Evolutionary conservation across 2,797 vertebrate genomes (phyloP).

Genomic region (Synanceia verrucosa): DNA sequence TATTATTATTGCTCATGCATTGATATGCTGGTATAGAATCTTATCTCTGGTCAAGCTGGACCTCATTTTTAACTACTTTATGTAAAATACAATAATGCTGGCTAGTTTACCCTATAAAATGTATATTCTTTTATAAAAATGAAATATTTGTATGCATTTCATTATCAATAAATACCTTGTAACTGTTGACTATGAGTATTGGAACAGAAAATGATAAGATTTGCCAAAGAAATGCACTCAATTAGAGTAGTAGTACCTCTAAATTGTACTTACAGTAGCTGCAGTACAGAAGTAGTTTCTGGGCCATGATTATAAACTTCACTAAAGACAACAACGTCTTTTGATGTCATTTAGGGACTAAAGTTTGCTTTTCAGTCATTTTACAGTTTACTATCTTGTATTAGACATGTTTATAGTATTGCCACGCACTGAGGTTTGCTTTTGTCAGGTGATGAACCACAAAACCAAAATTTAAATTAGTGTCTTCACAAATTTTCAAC

Average conservation of each 20-base stretch:
- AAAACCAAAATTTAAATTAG: background rate
- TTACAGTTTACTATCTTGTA: conserved; percentile 29
- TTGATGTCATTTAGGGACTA: conserved; percentile 22
- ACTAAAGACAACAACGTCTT: background rate
- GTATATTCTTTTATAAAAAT: background rate
- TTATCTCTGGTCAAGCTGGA: background rate
- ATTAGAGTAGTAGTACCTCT: background rate
- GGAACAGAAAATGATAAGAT: background rate
- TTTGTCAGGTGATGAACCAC: conserved; percentile 22
- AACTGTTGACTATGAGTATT: background rate
- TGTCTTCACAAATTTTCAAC: background rate
- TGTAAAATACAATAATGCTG: background rate
- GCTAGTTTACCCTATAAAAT: background rate
- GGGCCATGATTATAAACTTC: background rate
- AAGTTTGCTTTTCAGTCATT: conserved; percentile 30
- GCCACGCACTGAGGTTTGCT: conserved; percentile 43
- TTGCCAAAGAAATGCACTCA: background rate
- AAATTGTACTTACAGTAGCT: background rate
- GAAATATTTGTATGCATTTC: too few species aligned
- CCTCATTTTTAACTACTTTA: too few species aligned
- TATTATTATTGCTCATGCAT: background rate
- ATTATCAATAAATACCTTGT: too few species aligned
- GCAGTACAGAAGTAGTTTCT: background rate
- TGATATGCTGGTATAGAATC: background rate
- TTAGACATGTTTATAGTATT: conserved; percentile 48